Base-by-base conservation (phyloP, 2,888 invertebrate species). In the Dryococelus australis region DNA sequence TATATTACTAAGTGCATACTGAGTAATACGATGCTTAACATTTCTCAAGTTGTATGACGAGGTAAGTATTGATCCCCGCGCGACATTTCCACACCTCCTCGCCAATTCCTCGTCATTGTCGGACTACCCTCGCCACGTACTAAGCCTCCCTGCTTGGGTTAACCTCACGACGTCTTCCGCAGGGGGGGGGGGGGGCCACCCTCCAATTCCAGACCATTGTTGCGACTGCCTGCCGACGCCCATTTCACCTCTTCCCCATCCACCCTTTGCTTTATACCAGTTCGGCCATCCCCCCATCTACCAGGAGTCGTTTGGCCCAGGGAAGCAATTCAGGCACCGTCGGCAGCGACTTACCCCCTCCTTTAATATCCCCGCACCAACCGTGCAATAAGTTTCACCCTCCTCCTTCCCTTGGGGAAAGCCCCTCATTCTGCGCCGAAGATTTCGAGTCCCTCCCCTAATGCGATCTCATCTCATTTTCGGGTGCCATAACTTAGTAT, bases 381-480 rank as follows among this genome's bases (percentile, higher is more conserved):
- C 20, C 47, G 12, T 9, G 47, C 47, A 16, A 65, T 5, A 12
- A 8, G 4, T 16, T 13, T 24, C 65, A 12, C 65, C 65, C 20
- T 20, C 65, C 65, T 16, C 24, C 65, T 65, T 65, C 65, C 65
- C 8, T 8, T 8, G 10, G 10, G 20, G 20, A 20, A 65, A 65
- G 16, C 10, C 65, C 65, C 65, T 65, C 65, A 24, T 65, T 65
- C 65, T 65, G 65, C 65, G 24, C 65, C 65, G 65, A 65, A 65
- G 65, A 16, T 12, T 65, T 65, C 65, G 20, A 16, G 47, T 6
- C 9, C n/a, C 5, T 6, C 65, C 65, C 65, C 24, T 65, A 65
- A 65, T 65, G 65, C 65, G 65, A 65, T 65, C 65, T 65, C 65
- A 65, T 65, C 65, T 65, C 65, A 65, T 65, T 65, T 65, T 65